A percentile compares a stretch with the other conserved stretches of the same genome.
Conservation (phyloP, 2,797 vertebrate genomes). For the Melanotaenia pygmaea region DNA sequence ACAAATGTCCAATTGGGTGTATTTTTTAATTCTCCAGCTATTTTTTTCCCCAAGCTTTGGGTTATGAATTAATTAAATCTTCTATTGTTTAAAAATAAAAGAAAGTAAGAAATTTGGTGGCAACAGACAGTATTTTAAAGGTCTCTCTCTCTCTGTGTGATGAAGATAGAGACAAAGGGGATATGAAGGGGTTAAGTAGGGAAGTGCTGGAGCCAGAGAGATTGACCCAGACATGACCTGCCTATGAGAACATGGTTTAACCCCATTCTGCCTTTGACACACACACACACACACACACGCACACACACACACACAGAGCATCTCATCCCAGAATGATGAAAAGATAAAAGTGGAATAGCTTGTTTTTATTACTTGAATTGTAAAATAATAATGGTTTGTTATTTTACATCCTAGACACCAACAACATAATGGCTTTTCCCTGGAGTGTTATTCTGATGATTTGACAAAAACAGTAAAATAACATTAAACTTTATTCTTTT, state of each 20-base stretch:
- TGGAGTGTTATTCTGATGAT: not conserved
- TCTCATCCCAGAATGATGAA: conserved; percentile 63
- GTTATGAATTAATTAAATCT: too few relatives aligned
- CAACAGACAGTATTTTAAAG: too few relatives aligned
- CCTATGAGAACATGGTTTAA: conserved; percentile 69
- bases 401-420: conserved; percentile 20
- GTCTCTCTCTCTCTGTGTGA: conserved; percentile 7
- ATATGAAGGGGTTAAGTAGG: conserved; percentile 73
- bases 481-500: not conserved
- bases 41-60: too few relatives aligned
- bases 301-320: conserved; percentile 38
- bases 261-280: conserved; percentile 37
- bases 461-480: not conserved
- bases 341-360: conserved; percentile 53
- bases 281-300: conserved; percentile 43
- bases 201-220: conserved; percentile 76
- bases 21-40: too few relatives aligned
- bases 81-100: too few relatives aligned
- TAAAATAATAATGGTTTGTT: conserved; percentile 39
- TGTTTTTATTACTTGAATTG: conserved; percentile 44
- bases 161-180: conserved; percentile 9
- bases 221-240: conserved; percentile 83
- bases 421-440: not conserved
- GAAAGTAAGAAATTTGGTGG: too few relatives aligned
- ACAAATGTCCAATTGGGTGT: too few relatives aligned